These are phyloP conservation scores for Aurelia aurita complex sp. Pacific DNA, from an alignment of 30 jellyfish, hydroid and myxozoan species.

Conservation along the genomic window DNA sequence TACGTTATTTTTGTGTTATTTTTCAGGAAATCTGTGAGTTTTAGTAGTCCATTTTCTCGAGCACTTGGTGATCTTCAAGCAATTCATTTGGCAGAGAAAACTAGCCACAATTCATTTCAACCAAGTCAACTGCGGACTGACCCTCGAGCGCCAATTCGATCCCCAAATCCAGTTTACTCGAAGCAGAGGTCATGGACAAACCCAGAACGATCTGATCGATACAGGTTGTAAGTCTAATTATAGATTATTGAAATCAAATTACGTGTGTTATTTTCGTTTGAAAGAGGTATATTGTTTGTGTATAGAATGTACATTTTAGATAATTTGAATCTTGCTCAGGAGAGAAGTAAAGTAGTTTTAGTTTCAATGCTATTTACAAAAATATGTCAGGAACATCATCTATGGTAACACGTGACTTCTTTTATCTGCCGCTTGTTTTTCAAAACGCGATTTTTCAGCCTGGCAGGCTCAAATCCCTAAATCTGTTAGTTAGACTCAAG, in stretches of 20 bases:
- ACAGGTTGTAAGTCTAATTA: neutral
- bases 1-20: neutral
- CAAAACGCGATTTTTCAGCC: too few relatives aligned
- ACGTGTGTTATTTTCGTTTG: too few relatives aligned
- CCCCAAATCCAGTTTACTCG: conserved; percentile 20
- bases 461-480: too few relatives aligned
- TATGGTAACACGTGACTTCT: too few relatives aligned
- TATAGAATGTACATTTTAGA: too few relatives aligned
- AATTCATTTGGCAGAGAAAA: conserved; percentile 17
- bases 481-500: too few relatives aligned
- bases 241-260: neutral
- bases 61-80: conserved; percentile 66
- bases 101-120: conserved; percentile 6
- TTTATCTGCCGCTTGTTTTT: too few relatives aligned
- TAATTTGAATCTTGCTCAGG: too few relatives aligned
- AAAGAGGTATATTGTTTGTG: too few relatives aligned
- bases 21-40: conserved; percentile 56
- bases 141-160: neutral
- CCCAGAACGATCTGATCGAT: conserved; percentile 2
- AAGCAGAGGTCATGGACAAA: neutral
- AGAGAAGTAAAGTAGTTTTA: too few relatives aligned
- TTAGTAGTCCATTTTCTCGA: conserved; percentile 55
- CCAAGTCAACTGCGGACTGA: conserved; percentile 1
- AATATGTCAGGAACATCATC: too few relatives aligned
- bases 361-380: too few relatives aligned